Evolutionary conservation across 1,140 invertebrate species (phyloP).

Genomic region (Nephotettix cincticeps): DNA sequence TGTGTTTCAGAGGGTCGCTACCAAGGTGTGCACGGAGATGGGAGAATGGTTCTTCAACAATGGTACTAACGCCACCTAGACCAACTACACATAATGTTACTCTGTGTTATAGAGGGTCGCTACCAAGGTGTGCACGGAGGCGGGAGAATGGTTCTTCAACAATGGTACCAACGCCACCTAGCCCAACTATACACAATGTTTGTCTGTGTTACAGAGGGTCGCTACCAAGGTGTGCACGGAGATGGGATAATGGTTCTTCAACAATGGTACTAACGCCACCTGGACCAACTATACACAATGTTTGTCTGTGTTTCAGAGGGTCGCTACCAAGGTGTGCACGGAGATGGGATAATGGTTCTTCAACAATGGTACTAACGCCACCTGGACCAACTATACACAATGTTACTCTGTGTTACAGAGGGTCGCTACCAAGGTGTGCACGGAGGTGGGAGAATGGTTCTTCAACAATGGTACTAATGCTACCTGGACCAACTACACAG

Average conservation of each 20-base stretch:
- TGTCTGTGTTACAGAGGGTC: too few species aligned
- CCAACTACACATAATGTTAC: neutral
- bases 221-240: too few species aligned
- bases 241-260: too few species aligned
- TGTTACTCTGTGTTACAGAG: neutral
- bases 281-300: neutral
- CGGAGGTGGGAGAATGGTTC: constrained; percentile 50
- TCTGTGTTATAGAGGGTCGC: constrained; percentile 44
- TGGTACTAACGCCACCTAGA: constrained; percentile 4
- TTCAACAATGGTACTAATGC: constrained; percentile 46
- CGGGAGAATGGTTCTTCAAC: constrained; percentile 58
- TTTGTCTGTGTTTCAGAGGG: constrained; percentile 47
- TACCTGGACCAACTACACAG: constrained; percentile 50
- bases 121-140: constrained; percentile 54
- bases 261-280: too few species aligned
- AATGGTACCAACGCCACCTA: constrained; percentile 50
- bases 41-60: too few species aligned
- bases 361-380: neutral
- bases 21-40: too few species aligned
- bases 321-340: constrained; percentile 57
- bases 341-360: too few species aligned
- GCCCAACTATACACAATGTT: constrained; percentile 61
- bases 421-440: neutral
- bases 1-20: too few species aligned
- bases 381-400: neutral